These are phyloP conservation scores for Triplophysa dalaica DNA, from an alignment of 2,113 vertebrate species.

Conservation along the genomic window DNA sequence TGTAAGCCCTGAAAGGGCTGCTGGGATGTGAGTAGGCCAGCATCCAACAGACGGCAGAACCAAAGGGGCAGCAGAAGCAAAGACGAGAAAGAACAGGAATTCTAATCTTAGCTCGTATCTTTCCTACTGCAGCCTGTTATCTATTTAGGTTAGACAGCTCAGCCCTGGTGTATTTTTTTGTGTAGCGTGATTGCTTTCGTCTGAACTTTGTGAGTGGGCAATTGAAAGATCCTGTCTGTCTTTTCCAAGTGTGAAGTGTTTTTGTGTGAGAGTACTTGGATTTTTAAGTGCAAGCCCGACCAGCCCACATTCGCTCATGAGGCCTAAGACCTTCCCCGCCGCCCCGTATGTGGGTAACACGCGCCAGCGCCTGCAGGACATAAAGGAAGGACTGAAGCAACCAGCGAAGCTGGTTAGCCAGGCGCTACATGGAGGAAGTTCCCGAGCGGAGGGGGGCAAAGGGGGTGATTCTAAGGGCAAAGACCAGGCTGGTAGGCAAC, in stretches of 20 bases:
- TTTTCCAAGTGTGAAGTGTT: slow-evolving; percentile 17
- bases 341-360: slow-evolving; percentile 96
- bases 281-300: slow-evolving; percentile 14
- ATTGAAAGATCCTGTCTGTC: background rate
- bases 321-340: slow-evolving; percentile 98
- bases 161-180: slow-evolving; percentile 13
- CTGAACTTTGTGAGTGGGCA: background rate
- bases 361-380: slow-evolving; percentile 93
- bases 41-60: slow-evolving; percentile 33
- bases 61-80: slow-evolving; percentile 24
- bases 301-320: slow-evolving; percentile 82
- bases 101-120: slow-evolving; percentile 51
- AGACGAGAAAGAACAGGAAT: slow-evolving; percentile 41
- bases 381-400: slow-evolving; percentile 96
- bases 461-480: slow-evolving; percentile 84
- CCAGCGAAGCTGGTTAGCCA: slow-evolving; percentile 87
- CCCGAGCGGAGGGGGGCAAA: slow-evolving; percentile 74
- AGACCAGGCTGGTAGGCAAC: slow-evolving; percentile 82
- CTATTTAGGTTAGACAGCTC: slow-evolving; percentile 56
- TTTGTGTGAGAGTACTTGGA: background rate
- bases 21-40: slow-evolving; percentile 66
- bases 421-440: slow-evolving; percentile 77
- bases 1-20: slow-evolving; percentile 68
- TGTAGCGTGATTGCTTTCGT: slow-evolving; percentile 7
- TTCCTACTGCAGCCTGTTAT: slow-evolving; percentile 50